Conservation (phyloP, 64 coral and sea anemone genomes). For the Dendronephthya gigantea region DNA sequence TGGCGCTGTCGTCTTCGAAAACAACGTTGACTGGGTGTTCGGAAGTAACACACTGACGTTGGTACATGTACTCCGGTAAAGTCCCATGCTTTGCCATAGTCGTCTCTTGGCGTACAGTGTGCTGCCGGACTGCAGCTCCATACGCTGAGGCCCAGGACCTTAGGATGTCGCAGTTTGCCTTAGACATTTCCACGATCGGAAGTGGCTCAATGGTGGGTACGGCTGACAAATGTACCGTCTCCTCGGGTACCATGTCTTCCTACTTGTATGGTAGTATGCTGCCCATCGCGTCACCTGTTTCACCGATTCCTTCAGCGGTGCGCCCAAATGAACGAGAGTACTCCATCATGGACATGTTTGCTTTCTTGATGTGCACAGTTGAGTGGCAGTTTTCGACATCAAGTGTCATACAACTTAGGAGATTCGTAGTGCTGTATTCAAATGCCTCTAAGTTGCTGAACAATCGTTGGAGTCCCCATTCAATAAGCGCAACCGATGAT, state of each 20-base stretch:
- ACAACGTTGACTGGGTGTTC: not conserved
- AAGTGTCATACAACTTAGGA: conserved; percentile 23
- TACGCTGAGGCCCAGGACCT: not conserved
- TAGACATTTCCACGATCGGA: not conserved
- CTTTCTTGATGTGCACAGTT: not conserved
- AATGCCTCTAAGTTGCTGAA: conserved; percentile 17
- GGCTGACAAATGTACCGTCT: not conserved
- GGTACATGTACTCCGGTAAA: not conserved
- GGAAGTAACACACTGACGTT: not conserved
- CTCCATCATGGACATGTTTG: not conserved
- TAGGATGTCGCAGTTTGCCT: not conserved
- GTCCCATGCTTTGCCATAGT: not conserved
- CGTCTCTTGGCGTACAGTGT: not conserved
- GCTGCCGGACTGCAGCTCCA: not conserved
- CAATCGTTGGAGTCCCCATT: conserved; percentile 22
- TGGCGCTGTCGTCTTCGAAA: not conserved
- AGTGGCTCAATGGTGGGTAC: not conserved
- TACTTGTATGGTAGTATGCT: conserved; percentile 8
- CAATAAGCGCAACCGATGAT: conserved; percentile 2
- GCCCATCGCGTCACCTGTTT: not conserved
- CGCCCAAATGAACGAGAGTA: not conserved
- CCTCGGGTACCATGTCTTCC: not conserved
- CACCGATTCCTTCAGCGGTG: not conserved
- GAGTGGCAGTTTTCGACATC: conserved; percentile 4
- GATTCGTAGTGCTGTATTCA: conserved; percentile 10